A percentile compares a stretch with the other conserved stretches of the same genome.
Conservation (phyloP, 2,113 vertebrate genomes). For the Macrotus californicus region DNA sequence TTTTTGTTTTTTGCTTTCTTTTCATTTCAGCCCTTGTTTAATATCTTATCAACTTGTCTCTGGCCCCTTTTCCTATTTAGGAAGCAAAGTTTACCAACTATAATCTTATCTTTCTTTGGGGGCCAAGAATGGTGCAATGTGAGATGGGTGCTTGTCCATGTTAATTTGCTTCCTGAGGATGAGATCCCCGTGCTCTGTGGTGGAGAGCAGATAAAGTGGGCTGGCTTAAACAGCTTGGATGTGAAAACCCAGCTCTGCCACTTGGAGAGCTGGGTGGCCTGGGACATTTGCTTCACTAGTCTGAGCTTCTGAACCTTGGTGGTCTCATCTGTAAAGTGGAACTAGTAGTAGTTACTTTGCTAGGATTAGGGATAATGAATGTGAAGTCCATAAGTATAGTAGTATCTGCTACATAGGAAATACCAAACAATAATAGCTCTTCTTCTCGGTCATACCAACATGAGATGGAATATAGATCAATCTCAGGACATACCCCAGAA, state of each 20-base stretch:
- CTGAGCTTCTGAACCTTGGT: background rate
- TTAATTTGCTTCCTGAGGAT: background rate
- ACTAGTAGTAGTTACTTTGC: background rate
- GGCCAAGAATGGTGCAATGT: background rate
- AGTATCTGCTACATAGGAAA: background rate
- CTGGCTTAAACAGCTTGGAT: constrained; percentile 51
- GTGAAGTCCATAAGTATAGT: background rate
- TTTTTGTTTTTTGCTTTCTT: constrained; percentile 42
- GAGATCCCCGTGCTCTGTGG: background rate
- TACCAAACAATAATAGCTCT: background rate
- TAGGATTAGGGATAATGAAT: background rate
- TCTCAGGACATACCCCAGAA: background rate
- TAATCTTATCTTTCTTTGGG: constrained; percentile 53
- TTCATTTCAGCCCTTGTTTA: constrained; percentile 36
- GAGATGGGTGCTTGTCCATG: background rate
- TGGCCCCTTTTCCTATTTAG: constrained; percentile 42
- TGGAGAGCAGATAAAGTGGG: background rate
- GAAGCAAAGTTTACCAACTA: constrained; percentile 29
- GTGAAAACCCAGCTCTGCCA: background rate
- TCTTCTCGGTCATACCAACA: background rate
- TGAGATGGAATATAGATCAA: background rate
- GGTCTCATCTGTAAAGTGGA: constrained; percentile 21
- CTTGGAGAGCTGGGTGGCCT: constrained; percentile 12
- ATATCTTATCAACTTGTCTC: background rate
- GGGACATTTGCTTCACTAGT: background rate